Base-by-base conservation (phyloP, 2,113 vertebrate genomes). In the Zosterops hypoxanthus region DNA sequence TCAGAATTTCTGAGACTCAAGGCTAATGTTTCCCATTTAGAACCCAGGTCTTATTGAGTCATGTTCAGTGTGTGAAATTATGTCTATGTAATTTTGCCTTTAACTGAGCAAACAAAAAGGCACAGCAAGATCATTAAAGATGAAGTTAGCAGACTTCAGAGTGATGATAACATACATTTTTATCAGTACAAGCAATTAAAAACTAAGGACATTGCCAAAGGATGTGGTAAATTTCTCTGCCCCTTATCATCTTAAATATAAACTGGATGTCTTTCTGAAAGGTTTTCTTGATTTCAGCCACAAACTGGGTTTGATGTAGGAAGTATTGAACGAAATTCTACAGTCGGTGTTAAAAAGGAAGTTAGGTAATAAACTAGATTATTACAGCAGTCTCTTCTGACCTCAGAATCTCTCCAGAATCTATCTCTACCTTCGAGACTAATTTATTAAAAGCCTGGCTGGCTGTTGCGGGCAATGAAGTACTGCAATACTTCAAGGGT, bases 391-490 rank as follows among this genome's bases (percentile, higher is more conserved):
- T 66, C 69, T 94, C 68, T 88, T 92, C 82, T 95, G 92, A 93
- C 92, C 93, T 95, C 80, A 94, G 80, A 92, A 93, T 86, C 71
- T 73, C 64, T 73, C 64, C 66, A 83, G 92, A 90, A 93, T 94
- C 82, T 88, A 56, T 93, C 79, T 77, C n/a, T 93, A 86, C 49
- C 49, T 86, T 92, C 75, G 83, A 72, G 53, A 70, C 80, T 97
- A 93, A 96, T 96, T 94, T 96, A 96, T 96, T 96, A 90, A 94
- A 95, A 84, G 92, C 60, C 80, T 90, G 85, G 28, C 56, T 95
- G 93, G 82, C 82, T 90, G 65, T 59, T 95, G 80, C 0, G 1
- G 80, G 88, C 88, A 93, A 86, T 75, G 60, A 95, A 85, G 79
- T 90, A 97, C 78, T 94, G 76, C 82, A 90, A 49, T 93, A 93